Evolutionary conservation across 2,113 vertebrate species (phyloP).

Genomic region (Siphamia tubifer): DNA sequence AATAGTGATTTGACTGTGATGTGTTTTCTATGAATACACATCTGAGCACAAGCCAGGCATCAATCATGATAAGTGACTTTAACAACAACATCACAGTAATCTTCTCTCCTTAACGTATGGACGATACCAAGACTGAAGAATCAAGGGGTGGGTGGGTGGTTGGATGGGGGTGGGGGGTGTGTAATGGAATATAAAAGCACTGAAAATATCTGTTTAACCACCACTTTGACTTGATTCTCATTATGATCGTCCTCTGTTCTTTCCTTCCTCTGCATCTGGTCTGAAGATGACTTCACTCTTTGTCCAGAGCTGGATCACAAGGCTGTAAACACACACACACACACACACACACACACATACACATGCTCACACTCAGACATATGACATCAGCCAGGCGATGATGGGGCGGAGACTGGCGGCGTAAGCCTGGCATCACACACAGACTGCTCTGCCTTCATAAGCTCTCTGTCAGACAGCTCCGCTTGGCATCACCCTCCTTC

Average conservation of each 20-base stretch:
- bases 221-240: neutral
- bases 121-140: neutral
- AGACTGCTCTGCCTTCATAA: conserved; percentile 30
- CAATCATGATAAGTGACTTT: neutral
- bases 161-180: neutral
- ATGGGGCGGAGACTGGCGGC: conserved; percentile 64
- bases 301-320: conserved; percentile 53
- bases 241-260: neutral
- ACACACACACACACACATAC: neutral
- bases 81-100: conserved; percentile 23
- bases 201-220: neutral
- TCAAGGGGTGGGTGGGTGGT: no score
- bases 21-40: conserved; percentile 11
- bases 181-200: neutral
- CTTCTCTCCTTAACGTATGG: conserved; percentile 5
- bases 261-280: neutral
- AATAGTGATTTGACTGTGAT: no score
- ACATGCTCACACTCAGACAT: neutral
- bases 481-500: conserved; percentile 43
- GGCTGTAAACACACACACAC: conserved; percentile 14
- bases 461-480: conserved; percentile 60
- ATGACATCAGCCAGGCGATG: conserved; percentile 62
- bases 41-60: neutral
- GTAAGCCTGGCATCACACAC: conserved; percentile 43
- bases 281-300: conserved; percentile 47